Evolutionary conservation across 2,888 invertebrate species (phyloP).

Genomic region (Chrysina gloriosa): DNA sequence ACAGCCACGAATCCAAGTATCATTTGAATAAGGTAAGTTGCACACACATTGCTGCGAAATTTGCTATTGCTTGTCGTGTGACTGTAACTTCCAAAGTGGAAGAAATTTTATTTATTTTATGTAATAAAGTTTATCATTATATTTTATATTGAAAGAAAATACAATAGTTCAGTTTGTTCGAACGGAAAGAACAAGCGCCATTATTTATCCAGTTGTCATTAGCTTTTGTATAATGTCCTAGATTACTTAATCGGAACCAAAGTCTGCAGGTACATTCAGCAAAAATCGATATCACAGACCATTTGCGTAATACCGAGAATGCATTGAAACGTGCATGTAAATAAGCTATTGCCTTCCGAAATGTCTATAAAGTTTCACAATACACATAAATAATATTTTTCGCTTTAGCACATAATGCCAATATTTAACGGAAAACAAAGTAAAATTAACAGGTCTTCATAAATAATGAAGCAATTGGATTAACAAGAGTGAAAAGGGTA

Average conservation of each 20-base stretch:
- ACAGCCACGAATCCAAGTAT: slow-evolving; percentile 60
- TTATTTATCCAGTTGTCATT: neutral
- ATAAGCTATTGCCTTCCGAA: neutral
- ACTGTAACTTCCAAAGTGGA: too few relatives aligned
- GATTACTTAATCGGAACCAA: slow-evolving; percentile 4
- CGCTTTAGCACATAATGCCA: neutral
- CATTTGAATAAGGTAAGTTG: slow-evolving; percentile 53
- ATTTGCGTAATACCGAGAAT: neutral
- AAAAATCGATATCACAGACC: neutral
- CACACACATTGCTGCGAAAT: neutral
- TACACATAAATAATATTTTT: neutral
- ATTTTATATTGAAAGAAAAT: neutral
- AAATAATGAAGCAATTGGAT: too few relatives aligned
- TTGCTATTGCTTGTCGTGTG: neutral
- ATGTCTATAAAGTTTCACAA: neutral
- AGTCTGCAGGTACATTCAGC: neutral
- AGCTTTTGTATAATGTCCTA: neutral
- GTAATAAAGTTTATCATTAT: neutral
- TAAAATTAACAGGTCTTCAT: too few relatives aligned
- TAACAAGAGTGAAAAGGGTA: too few relatives aligned
- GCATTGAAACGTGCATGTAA: neutral
- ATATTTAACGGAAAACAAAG: neutral
- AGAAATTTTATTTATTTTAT: too few relatives aligned
- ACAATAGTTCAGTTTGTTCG: neutral
- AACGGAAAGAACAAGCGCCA: neutral